Conservation (phyloP, 2,888 invertebrate species). For the Hemistola chrysoprasaria region DNA sequence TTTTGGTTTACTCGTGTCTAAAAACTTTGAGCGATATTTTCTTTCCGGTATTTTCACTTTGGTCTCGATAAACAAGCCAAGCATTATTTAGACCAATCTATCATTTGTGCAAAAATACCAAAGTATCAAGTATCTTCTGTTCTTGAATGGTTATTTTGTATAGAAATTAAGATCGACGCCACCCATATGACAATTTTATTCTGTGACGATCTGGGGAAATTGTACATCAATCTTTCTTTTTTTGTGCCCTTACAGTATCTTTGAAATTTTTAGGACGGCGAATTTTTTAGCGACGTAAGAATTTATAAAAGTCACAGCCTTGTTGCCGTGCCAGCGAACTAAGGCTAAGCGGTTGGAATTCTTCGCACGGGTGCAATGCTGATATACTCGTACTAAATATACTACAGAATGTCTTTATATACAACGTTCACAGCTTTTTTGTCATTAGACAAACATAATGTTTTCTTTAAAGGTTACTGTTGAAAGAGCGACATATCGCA, state of each 20-base stretch:
- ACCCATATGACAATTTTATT: constrained; percentile 31
- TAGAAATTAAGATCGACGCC: constrained; percentile 24
- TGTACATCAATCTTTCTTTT: background rate
- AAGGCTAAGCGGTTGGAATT: constrained; percentile 16
- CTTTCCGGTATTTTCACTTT: background rate
- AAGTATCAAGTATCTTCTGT: background rate
- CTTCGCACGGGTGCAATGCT: too few species aligned
- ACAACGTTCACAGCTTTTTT: too few species aligned
- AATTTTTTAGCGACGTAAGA: background rate
- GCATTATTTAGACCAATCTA: background rate
- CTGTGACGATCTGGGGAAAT: constrained; percentile 18
- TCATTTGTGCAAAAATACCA: background rate
- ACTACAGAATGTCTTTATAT: too few species aligned
- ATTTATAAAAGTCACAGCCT: constrained; percentile 10
- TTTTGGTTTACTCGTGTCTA: too few species aligned
- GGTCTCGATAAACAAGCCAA: background rate
- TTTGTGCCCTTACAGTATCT: background rate
- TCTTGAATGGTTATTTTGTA: background rate
- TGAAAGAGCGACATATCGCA: too few species aligned
- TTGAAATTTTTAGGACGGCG: background rate
- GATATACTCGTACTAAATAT: too few species aligned
- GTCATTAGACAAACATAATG: too few species aligned
- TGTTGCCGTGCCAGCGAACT: constrained; percentile 25
- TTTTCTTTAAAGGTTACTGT: too few species aligned
- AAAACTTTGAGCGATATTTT: too few species aligned